Percentiles rank a stretch among this genome's conserved stretches.
Conservation (phyloP, 1,140 invertebrate genomes). For the Meloidogyne exigua region DNA sequence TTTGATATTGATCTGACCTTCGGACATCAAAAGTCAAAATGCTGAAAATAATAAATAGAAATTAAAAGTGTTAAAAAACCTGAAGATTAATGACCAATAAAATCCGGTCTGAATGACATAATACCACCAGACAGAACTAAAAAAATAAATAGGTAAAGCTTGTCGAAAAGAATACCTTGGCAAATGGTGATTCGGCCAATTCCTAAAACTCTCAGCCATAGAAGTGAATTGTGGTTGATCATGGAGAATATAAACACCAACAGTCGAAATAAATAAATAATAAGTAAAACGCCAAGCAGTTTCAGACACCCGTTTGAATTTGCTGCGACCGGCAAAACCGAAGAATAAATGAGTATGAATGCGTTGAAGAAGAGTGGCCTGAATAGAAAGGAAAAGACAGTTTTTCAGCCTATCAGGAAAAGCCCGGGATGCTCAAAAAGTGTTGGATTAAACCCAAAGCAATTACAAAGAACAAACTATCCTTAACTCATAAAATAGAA, state of each 20-base stretch:
- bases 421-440: too few species aligned
- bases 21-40: slow-evolving; percentile 55
- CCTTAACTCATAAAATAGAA: too few species aligned
- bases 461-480: too few species aligned
- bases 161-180: slow-evolving; percentile 14
- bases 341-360: slow-evolving; percentile 38
- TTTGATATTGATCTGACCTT: slow-evolving; percentile 85
- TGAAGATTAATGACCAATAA: slow-evolving; percentile 83
- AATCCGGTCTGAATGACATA: slow-evolving; percentile 91
- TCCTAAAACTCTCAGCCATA: slow-evolving; percentile 55
- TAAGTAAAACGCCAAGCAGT: slow-evolving; percentile 59
- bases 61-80: slow-evolving; percentile 39
- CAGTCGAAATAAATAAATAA: slow-evolving; percentile 48
- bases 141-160: not conserved
- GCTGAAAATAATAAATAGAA: slow-evolving; percentile 62
- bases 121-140: slow-evolving; percentile 76
- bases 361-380: slow-evolving; percentile 19
- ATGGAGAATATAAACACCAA: slow-evolving; percentile 49
- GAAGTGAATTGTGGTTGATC: slow-evolving; percentile 53
- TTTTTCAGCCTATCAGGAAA: too few species aligned
- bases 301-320: slow-evolving; percentile 62
- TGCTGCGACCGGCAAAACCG: slow-evolving; percentile 35
- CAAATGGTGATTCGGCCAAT: slow-evolving; percentile 56
- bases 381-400: slow-evolving; percentile 26
- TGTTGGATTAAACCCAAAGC: too few species aligned